These are phyloP conservation scores for Pinctada fucata DNA, from an alignment of 2,888 invertebrate genomes.

Conservation along the genomic window DNA sequence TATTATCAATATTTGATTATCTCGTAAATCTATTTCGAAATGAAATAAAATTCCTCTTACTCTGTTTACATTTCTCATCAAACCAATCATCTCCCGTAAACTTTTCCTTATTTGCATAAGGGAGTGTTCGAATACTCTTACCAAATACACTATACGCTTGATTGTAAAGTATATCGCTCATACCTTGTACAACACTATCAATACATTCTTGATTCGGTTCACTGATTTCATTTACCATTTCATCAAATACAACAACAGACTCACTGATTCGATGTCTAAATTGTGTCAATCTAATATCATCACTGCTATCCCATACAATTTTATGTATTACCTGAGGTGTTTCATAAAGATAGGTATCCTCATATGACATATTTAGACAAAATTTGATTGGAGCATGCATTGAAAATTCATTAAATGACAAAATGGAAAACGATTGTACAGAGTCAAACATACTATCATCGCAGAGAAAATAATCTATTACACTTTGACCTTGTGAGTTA, in stretches of 20 bases:
- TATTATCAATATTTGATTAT: neutral
- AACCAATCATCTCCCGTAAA: neutral
- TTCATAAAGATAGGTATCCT: too few species aligned
- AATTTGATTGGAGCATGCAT: too few species aligned
- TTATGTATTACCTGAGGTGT: too few species aligned
- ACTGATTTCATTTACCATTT: neutral
- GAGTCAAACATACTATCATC: too few species aligned
- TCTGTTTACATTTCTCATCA: conserved; percentile 1
- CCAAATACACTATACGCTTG: neutral
- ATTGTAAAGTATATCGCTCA: neutral
- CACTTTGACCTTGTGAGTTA: too few species aligned
- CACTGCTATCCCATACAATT: neutral
- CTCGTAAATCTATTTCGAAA: neutral
- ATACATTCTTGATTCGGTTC: conserved; percentile 2
- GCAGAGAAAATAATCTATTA: too few species aligned
- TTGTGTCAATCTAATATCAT: neutral
- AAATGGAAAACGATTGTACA: too few species aligned
- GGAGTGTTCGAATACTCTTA: neutral
- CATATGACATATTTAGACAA: too few species aligned
- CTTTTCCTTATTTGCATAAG: neutral
- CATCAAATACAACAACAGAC: neutral
- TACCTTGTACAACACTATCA: neutral
- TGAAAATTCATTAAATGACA: too few species aligned
- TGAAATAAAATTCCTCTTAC: neutral
- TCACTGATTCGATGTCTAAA: neutral